Evolutionary conservation across 2,888 invertebrate genomes (phyloP).

Genomic region (Eremobia ochroleuca): DNA sequence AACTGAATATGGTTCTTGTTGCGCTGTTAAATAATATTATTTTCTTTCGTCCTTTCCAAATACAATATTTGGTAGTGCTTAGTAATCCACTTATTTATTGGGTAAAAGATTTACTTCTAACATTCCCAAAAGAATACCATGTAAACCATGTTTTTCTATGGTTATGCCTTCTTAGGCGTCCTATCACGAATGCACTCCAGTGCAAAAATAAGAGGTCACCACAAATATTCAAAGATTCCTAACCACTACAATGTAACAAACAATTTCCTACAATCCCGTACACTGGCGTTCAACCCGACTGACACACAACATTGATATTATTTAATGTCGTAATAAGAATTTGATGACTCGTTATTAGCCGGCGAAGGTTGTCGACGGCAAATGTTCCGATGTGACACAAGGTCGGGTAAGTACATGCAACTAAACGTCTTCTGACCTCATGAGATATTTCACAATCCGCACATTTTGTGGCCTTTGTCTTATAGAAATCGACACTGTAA

Average conservation of each 20-base stretch:
- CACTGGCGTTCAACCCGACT: slow-evolving; percentile 52
- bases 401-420: slow-evolving; percentile 63
- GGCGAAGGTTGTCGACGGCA: slow-evolving; percentile 65
- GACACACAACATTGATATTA: slow-evolving; percentile 70
- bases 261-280: slow-evolving; percentile 45
- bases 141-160: neutral
- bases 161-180: neutral
- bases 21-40: neutral
- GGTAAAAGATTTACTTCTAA: neutral
- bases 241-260: slow-evolving; percentile 27
- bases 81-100: neutral
- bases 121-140: neutral
- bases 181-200: slow-evolving; percentile 11
- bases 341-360: slow-evolving; percentile 83
- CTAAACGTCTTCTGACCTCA: slow-evolving; percentile 66
- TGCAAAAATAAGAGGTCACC: slow-evolving; percentile 44
- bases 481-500: slow-evolving; percentile 65
- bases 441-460: slow-evolving; percentile 64
- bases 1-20: neutral
- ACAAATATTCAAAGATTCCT: slow-evolving; percentile 33
- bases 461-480: slow-evolving; percentile 66
- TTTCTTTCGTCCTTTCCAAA: neutral
- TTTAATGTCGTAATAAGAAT: slow-evolving; percentile 81
- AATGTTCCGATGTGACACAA: slow-evolving; percentile 70
- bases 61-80: neutral